These are phyloP conservation scores for Semotilus atromaculatus DNA, from an alignment of 2,797 vertebrate species.

Conservation along the genomic window DNA sequence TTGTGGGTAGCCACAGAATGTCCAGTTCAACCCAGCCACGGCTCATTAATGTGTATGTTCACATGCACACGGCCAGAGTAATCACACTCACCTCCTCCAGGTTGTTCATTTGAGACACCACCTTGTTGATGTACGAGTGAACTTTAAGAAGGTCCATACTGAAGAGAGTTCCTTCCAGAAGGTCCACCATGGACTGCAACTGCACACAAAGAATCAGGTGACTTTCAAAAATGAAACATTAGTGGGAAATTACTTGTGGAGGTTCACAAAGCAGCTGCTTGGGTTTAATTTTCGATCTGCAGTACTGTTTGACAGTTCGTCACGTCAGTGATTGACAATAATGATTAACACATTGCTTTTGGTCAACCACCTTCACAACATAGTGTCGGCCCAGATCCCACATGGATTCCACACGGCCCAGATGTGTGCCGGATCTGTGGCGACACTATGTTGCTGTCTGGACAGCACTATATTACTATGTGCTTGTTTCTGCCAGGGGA, in stretches of 20 bases:
- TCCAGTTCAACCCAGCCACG: conserved; percentile 24
- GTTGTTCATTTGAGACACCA: conserved; percentile 92
- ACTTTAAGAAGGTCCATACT: conserved; percentile 97
- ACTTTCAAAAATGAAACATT: neutral
- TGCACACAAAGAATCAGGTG: conserved; percentile 67
- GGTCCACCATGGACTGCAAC: conserved; percentile 96
- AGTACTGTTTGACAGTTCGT: neutral
- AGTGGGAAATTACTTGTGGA: neutral
- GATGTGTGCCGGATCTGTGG: no score
- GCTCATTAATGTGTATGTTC: conserved; percentile 9
- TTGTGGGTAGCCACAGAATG: conserved; percentile 38
- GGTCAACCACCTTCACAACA: neutral
- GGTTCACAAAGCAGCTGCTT: neutral
- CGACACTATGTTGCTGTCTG: neutral
- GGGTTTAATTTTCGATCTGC: neutral
- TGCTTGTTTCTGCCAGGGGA: neutral
- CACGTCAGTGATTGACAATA: neutral
- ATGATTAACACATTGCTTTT: neutral
- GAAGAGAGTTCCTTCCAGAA: conserved; percentile 93
- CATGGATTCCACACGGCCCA: no score
- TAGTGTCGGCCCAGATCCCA: no score
- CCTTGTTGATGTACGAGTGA: conserved; percentile 92
- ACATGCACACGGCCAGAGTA: neutral
- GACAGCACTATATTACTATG: no score
- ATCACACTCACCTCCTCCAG: conserved; percentile 83